phyloP scores from a whole-genome alignment of 2,113 vertebrate genomes.

The Odocoileus virginianus region DNA sequence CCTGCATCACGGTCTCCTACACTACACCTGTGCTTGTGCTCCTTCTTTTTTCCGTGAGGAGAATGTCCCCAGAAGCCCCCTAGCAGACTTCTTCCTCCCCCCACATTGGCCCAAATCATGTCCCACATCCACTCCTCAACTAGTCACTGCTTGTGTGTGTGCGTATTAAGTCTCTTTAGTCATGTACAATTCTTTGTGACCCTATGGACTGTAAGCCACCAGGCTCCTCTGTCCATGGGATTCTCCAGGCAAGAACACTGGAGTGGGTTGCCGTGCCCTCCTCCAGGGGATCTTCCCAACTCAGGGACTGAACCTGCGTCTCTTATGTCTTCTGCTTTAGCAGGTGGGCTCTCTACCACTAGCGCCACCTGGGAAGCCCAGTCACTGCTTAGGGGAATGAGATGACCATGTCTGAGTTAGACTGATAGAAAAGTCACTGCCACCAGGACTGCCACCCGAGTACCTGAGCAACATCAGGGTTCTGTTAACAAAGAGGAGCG shows the following conservation, averaged over 20 bases:
- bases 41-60: background rate
- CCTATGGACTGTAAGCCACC: background rate
- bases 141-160: background rate
- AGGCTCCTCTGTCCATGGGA: background rate
- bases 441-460: too few relatives aligned
- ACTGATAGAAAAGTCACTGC: background rate
- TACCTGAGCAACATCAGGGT: background rate
- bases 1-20: background rate
- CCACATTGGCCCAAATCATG: rapidly evolving
- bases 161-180: background rate
- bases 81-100: background rate
- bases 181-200: background rate
- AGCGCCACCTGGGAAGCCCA: background rate
- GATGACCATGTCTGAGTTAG: background rate
- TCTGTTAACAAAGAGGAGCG: background rate
- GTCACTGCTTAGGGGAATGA: background rate
- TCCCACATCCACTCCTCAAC: background rate
- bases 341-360: background rate
- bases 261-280: background rate
- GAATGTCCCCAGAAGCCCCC: background rate
- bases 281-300: background rate
- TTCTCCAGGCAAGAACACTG: background rate
- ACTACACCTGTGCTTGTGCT: background rate
- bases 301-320: background rate
- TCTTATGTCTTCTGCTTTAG: background rate